Conservation (phyloP, 2,888 invertebrate genomes). For the Sphaerophoria rueppellii region DNA sequence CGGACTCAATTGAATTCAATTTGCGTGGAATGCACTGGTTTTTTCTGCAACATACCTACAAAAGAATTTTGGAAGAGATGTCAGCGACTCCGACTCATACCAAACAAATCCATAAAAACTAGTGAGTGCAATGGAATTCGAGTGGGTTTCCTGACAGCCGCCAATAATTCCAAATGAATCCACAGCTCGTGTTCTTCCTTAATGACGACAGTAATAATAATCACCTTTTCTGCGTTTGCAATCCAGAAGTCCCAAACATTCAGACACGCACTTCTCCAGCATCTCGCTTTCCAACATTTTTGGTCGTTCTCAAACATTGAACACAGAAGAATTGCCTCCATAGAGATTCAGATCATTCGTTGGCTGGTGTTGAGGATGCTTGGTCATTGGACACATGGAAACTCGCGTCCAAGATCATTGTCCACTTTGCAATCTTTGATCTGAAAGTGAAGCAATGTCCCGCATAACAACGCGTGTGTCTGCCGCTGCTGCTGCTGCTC, state of each 20-base stretch:
- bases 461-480: slow-evolving; percentile 24
- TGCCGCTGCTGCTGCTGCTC: slow-evolving; percentile 23
- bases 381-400: slow-evolving; percentile 6
- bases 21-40: too few relatives aligned
- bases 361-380: not conserved
- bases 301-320: slow-evolving; percentile 32
- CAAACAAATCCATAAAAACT: slow-evolving; percentile 1
- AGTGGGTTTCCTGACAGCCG: slow-evolving; percentile 36
- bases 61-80: too few relatives aligned
- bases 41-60: too few relatives aligned
- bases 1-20: too few relatives aligned
- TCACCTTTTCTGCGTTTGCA: slow-evolving; percentile 26
- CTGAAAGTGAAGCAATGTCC: slow-evolving; percentile 60
- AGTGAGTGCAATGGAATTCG: slow-evolving; percentile 4
- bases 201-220: slow-evolving; percentile 46
- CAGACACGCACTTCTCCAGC: slow-evolving; percentile 54
- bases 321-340: slow-evolving; percentile 63
- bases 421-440: slow-evolving; percentile 65
- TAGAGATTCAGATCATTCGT: not conserved
- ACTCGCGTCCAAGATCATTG: slow-evolving; percentile 45
- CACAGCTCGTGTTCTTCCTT: slow-evolving; percentile 30
- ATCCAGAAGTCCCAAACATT: slow-evolving; percentile 7
- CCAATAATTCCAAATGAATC: slow-evolving; percentile 20
- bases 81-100: too few relatives aligned
- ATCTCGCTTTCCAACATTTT: slow-evolving; percentile 43